Conservation (phyloP, 2,797 vertebrate species). For the Rhinichthys osculus region DNA sequence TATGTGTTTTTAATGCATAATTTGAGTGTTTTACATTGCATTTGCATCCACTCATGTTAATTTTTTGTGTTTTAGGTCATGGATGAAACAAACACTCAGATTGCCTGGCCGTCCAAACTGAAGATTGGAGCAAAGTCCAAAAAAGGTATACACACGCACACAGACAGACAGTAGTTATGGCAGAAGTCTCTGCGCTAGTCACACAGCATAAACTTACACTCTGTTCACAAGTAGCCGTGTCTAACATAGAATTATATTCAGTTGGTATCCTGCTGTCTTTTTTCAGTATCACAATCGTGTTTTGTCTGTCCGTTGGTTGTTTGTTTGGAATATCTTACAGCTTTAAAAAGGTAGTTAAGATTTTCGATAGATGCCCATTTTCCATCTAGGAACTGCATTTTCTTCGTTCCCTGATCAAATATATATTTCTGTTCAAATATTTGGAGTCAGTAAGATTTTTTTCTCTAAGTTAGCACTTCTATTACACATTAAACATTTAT, state of each 20-base stretch:
- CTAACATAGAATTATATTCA: not conserved
- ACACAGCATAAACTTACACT: not conserved
- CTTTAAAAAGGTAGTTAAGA: not conserved
- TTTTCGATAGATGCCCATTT: not conserved
- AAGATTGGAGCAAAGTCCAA: constrained; percentile 87
- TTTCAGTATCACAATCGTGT: not conserved
- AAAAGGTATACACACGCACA: constrained; percentile 75
- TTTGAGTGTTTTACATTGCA: not conserved
- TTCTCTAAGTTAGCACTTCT: too few species aligned
- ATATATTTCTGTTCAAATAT: not conserved
- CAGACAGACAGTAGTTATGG: not conserved
- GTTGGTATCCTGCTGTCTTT: not conserved
- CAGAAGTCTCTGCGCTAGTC: not conserved
- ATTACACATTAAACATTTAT: not conserved
- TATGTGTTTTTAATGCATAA: constrained; percentile 19
- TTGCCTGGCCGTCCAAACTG: constrained; percentile 85
- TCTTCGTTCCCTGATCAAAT: not conserved
- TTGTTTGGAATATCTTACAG: not conserved
- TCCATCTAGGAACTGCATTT: not conserved
- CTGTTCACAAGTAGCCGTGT: not conserved
- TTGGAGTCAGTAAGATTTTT: not conserved
- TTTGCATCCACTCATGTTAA: not conserved
- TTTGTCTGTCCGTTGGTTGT: not conserved
- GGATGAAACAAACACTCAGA: constrained; percentile 85
- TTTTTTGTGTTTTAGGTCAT: constrained; percentile 77